These are phyloP conservation scores for Sciaenops ocellatus DNA, from an alignment of 2,797 vertebrate species.

Conservation along the genomic window DNA sequence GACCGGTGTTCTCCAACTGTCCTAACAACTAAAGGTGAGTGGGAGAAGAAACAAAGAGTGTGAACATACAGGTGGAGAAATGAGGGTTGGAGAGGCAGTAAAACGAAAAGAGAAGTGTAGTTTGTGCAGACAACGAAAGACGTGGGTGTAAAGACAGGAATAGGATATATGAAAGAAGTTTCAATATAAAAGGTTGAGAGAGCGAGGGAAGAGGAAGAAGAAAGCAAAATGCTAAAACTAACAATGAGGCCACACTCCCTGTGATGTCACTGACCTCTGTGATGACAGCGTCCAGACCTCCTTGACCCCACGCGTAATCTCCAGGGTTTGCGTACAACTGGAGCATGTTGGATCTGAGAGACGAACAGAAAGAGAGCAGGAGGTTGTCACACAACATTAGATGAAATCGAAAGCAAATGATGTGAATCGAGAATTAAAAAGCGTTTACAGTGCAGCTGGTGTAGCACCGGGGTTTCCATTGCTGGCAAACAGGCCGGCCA, in stretches of 20 bases:
- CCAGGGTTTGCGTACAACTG: conserved; percentile 94
- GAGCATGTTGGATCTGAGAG: conserved; percentile 88
- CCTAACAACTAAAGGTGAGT: conserved; percentile 86
- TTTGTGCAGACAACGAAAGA: conserved; percentile 5
- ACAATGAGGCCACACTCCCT: background rate
- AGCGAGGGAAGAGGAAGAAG: background rate
- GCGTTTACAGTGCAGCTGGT: conserved; percentile 89
- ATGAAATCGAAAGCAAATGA: conserved; percentile 52
- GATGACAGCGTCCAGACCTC: conserved; percentile 92
- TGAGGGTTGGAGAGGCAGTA: background rate
- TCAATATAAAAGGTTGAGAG: background rate
- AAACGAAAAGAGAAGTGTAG: background rate
- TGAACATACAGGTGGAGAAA: background rate
- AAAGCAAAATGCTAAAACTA: background rate
- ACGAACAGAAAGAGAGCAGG: conserved; percentile 2
- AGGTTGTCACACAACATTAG: background rate
- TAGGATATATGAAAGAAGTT: background rate
- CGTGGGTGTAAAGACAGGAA: background rate
- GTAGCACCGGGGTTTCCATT: conserved; percentile 84
- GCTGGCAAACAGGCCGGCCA: conserved; percentile 84
- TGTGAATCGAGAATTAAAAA: conserved; percentile 39
- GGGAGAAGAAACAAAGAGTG: background rate
- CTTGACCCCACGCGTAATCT: conserved; percentile 96
- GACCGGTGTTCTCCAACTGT: conserved; percentile 91
- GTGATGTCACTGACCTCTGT: conserved; percentile 89